phyloP scores from a whole-genome alignment of 2,113 vertebrate genomes.

The Albula goreensis region DNA sequence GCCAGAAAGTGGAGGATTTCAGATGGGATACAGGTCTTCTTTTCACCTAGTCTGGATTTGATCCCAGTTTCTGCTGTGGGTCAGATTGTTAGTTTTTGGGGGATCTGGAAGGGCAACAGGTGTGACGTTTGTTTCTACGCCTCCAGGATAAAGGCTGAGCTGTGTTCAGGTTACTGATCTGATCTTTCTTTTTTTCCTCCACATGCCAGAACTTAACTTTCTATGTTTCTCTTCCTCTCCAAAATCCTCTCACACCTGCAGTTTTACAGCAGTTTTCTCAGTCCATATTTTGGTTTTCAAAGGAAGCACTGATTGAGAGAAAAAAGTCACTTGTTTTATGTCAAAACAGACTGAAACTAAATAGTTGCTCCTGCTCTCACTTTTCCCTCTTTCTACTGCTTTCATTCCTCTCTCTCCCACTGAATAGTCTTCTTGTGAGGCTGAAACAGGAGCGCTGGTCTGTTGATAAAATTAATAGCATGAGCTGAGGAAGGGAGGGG shows the following conservation, averaged over 20 bases:
- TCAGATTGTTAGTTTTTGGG: slow-evolving; percentile 17
- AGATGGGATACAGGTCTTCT: neutral
- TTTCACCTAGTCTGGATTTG: neutral
- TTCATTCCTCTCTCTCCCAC: slow-evolving; percentile 45
- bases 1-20: too few relatives aligned
- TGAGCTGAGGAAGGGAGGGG: slow-evolving; percentile 45
- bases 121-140: slow-evolving; percentile 39
- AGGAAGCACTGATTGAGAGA: neutral
- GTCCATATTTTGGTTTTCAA: neutral
- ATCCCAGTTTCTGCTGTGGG: slow-evolving; percentile 9
- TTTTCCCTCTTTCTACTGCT: slow-evolving; percentile 47
- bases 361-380: slow-evolving; percentile 14
- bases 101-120: slow-evolving; percentile 43
- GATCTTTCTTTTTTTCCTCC: slow-evolving; percentile 37
- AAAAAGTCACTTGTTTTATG: slow-evolving; percentile 8
- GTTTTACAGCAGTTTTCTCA: neutral
- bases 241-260: neutral
- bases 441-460: slow-evolving; percentile 27
- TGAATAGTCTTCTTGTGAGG: slow-evolving; percentile 40
- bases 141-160: slow-evolving; percentile 23
- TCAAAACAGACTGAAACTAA: neutral
- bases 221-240: slow-evolving; percentile 21
- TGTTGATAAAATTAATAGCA: slow-evolving; percentile 50
- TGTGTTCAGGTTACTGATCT: slow-evolving; percentile 8
- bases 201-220: slow-evolving; percentile 47